Conservation (phyloP, 2,888 invertebrate species). For the Clunio marinus region DNA sequence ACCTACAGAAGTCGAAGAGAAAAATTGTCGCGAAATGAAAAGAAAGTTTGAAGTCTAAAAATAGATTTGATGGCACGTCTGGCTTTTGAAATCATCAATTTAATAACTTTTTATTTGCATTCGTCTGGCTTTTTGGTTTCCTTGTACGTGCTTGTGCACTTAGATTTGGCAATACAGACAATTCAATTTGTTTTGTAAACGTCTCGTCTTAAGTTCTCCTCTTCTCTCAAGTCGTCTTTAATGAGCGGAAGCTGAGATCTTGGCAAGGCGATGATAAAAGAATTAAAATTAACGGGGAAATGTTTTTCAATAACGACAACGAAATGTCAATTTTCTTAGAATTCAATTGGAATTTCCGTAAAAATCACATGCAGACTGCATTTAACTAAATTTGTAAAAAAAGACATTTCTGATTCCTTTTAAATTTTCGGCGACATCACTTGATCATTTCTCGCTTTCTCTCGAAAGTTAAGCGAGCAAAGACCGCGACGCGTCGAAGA, state of each 20-base stretch:
- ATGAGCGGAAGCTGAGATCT: constrained; percentile 13
- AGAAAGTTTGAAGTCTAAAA: constrained; percentile 28
- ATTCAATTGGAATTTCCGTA: no score
- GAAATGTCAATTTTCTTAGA: no score
- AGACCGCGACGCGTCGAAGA: neutral
- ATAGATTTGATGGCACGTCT: constrained; percentile 20
- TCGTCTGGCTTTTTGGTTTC: constrained; percentile 10
- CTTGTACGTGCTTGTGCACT: no score
- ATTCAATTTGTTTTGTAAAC: neutral
- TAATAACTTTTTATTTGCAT: constrained; percentile 12
- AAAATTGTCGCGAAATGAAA: constrained; percentile 15
- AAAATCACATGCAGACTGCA: no score
- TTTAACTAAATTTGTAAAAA: no score
- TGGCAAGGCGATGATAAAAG: neutral
- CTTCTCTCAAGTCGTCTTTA: neutral
- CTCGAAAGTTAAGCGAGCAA: no score
- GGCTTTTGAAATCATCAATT: constrained; percentile 32
- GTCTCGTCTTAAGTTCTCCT: neutral
- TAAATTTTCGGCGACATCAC: no score
- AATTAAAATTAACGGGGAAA: neutral
- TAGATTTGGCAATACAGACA: neutral
- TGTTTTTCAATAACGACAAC: no score
- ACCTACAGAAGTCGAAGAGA: neutral
- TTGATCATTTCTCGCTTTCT: no score
- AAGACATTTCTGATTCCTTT: no score